A percentile compares a stretch with the other conserved stretches of the same genome.
phyloP scores from a whole-genome alignment of 2,888 invertebrate genomes.

The Xestia rhomboidea region DNA sequence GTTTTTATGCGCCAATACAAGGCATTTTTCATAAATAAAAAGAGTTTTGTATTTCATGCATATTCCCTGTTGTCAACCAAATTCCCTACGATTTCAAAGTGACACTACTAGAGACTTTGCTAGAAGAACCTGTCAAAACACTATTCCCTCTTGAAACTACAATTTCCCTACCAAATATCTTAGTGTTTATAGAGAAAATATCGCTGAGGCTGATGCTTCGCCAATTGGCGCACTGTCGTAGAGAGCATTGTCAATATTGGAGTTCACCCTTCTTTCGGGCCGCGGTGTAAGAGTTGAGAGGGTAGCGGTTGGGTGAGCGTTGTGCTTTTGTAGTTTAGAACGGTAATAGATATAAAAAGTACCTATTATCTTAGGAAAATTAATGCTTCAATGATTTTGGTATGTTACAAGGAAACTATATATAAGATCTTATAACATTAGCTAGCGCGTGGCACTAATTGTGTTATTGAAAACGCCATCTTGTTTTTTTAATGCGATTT shows the following conservation, averaged over 20 bases:
- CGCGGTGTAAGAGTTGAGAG: conserved; percentile 55
- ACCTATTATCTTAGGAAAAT: neutral
- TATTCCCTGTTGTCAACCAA: conserved; percentile 24
- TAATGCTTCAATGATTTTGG: neutral
- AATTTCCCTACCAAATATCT: conserved; percentile 77
- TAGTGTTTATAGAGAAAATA: conserved; percentile 81
- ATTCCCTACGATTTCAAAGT: conserved; percentile 21
- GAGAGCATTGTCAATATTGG: conserved; percentile 85
- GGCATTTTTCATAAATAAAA: no score
- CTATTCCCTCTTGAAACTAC: conserved; percentile 61
- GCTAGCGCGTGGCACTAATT: neutral
- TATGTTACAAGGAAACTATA: neutral
- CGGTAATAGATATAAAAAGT: neutral
- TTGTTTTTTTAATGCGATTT: neutral
- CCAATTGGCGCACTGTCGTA: conserved; percentile 81
- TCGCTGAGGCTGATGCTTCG: conserved; percentile 70
- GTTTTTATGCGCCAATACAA: no score
- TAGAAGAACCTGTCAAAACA: conserved; percentile 59
- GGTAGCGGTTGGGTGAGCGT: conserved; percentile 48
- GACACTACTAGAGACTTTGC: conserved; percentile 32
- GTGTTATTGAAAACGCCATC: neutral
- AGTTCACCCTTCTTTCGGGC: conserved; percentile 67
- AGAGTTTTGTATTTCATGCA: no score
- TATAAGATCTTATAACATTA: neutral
- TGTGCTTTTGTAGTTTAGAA: conserved; percentile 13